Conservation (phyloP, 1,140 invertebrate genomes). For the Anadara kagoshimensis region DNA sequence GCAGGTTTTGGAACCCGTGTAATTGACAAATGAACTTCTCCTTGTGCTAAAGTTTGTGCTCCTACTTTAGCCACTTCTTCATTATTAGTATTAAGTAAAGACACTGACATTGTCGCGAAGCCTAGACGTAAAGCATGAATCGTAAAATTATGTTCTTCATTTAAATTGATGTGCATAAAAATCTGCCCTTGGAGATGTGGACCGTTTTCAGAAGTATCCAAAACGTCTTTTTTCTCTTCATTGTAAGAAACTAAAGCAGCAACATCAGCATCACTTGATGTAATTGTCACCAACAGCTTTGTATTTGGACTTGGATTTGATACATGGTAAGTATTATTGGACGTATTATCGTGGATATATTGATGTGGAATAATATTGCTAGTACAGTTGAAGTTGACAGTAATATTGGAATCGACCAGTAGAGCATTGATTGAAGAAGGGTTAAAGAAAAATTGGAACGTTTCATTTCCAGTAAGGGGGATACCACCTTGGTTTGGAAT, state of each 20-base stretch:
- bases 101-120: constrained; percentile 63
- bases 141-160: constrained; percentile 62
- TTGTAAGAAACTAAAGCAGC: constrained; percentile 10
- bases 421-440: constrained; percentile 58
- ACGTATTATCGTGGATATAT: constrained; percentile 38
- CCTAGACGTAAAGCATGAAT: constrained; percentile 65
- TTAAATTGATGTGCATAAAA: constrained; percentile 51
- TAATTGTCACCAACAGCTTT: constrained; percentile 36
- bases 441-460: constrained; percentile 58
- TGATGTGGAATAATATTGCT: constrained; percentile 27
- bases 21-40: constrained; percentile 51
- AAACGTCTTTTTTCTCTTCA: constrained; percentile 18
- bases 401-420: constrained; percentile 50
- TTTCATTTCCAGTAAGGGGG: constrained; percentile 38
- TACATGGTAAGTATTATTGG: constrained; percentile 24
- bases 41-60: constrained; percentile 45
- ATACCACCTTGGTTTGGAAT: not conserved
- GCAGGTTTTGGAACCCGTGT: constrained; percentile 58
- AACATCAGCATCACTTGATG: constrained; percentile 27
- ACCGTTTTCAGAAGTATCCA: not conserved
- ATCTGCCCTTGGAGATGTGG: constrained; percentile 38
- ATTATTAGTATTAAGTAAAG: constrained; percentile 52
- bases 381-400: constrained; percentile 61
- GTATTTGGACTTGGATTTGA: constrained; percentile 34
- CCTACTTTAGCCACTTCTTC: constrained; percentile 43